Conservation (phyloP, 1,140 invertebrate genomes). For the Microplitis demolitor region DNA sequence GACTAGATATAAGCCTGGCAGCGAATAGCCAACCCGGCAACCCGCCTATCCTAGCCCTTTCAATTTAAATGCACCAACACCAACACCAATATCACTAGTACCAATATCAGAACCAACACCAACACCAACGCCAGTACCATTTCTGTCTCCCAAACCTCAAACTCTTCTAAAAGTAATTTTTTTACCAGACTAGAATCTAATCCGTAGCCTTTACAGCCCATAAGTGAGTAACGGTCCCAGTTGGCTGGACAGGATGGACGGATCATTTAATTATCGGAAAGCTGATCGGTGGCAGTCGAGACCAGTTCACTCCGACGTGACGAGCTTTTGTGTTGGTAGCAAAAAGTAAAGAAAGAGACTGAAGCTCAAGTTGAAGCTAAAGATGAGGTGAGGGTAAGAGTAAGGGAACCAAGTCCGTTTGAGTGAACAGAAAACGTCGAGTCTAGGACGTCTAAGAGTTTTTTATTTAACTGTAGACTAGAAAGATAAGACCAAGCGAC, state of each 20-base stretch:
- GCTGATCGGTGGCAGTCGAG: conserved; percentile 34
- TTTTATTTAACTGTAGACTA: background rate
- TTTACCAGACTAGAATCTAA: too few species aligned
- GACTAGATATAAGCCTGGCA: background rate
- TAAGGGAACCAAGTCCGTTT: conserved; percentile 2
- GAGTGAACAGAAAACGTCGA: background rate
- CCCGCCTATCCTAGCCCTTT: background rate
- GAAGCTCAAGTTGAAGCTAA: background rate
- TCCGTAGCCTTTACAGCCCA: too few species aligned
- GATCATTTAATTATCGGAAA: conserved; percentile 44
- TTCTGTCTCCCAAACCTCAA: too few species aligned
- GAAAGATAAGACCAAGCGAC: conserved; percentile 16
- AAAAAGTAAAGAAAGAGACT: background rate
- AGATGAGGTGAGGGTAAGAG: background rate
- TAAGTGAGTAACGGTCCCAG: background rate
- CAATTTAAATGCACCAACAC: background rate
- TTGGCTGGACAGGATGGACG: conserved; percentile 22
- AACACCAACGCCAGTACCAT: too few species aligned
- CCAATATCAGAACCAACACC: background rate
- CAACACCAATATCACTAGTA: too few species aligned
- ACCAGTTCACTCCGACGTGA: too few species aligned
- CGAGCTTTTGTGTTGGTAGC: background rate
- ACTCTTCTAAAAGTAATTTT: too few species aligned
- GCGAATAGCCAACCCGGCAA: background rate
- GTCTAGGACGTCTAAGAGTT: background rate